A percentile compares a stretch with the other conserved stretches of the same genome.
These are phyloP conservation scores for Xenotilapia flavipinnis DNA, from an alignment of 2,113 vertebrate genomes.

Conservation along the genomic window DNA sequence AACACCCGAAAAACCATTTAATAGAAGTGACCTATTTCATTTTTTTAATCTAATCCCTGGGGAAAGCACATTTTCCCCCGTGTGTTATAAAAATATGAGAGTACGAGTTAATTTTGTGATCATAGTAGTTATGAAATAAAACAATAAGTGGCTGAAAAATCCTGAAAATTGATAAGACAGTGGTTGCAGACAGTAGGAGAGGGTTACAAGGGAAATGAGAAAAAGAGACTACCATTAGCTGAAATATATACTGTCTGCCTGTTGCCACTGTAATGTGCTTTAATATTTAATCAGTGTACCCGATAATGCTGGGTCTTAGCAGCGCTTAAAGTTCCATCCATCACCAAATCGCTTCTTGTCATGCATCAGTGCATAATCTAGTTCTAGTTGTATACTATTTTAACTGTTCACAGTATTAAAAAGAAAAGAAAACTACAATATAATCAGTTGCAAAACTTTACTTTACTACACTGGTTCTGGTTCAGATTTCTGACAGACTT, in stretches of 20 bases:
- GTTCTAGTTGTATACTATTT: not conserved
- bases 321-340: conserved; percentile 48
- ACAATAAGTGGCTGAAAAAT: not conserved
- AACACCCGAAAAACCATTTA: conserved; percentile 2
- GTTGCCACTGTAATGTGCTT: conserved; percentile 7
- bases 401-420: not conserved
- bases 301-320: conserved; percentile 15
- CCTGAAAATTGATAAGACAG: not conserved
- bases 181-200: not conserved
- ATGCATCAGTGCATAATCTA: not conserved
- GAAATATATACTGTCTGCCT: conserved; percentile 31
- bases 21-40: conserved; percentile 11
- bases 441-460: not conserved
- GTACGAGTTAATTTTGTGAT: not conserved
- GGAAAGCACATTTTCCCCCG: not conserved
- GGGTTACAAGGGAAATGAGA: not conserved
- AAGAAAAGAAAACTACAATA: not conserved
- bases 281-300: conserved; percentile 40
- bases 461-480: not conserved
- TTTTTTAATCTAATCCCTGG: not conserved
- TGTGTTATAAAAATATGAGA: not conserved
- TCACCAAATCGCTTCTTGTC: not conserved
- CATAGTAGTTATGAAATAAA: not conserved
- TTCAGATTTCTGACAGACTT: not conserved
- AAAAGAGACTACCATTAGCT: not conserved